Evolutionary conservation across 2,888 invertebrate species (phyloP), one percentile per base, ranked within the genome.

Genomic region (Lithosia quadra): DNA sequence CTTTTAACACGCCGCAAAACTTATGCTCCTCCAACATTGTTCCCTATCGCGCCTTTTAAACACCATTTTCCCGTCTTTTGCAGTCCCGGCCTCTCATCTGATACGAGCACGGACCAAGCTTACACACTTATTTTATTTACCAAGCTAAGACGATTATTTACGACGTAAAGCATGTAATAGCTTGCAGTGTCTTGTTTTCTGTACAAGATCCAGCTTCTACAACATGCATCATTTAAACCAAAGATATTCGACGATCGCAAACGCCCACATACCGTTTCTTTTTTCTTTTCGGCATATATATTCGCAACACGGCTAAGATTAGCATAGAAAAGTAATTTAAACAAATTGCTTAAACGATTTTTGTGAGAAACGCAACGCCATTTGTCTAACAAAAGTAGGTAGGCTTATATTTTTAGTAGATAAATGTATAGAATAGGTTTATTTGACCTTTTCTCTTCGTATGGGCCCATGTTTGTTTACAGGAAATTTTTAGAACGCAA

Each of bases 111-210:
- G 89, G 89, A 88, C 84, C 86, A 81, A 84, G 87, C 87, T 90
- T 88, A 89, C 88, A 89, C 90, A 89, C 89, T 92, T 94, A 94
- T 93, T 81, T 94, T 94, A 94, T 94, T 94, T 94, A 93, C 91
- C 80, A 80, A 85, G 85, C 89, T 90, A 89, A 90, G 89, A 88
- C 87, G 88, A 92, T 93, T 94, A 94, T 94, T 95, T 95, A 94
- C 94, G 92, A 92, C 89, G 91, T 88, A 88, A 88, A 87, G 79
- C 87, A 85, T 86, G 91, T 93, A 93, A 93, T 93, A 91, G 92
- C 88, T 89, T 85, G 86, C 86, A 86, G 88, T 91, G 90, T 90
- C 90, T 89, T 87, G 88, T 91, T 91, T 91, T 91, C 87, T 88
- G 80, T 80, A 84, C 78, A 83, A 85, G 85, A 88, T 88, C 83